Conservation (phyloP, 30 jellyfish, hydroid and myxozoan genomes). For the Aurelia sp. region DNA sequence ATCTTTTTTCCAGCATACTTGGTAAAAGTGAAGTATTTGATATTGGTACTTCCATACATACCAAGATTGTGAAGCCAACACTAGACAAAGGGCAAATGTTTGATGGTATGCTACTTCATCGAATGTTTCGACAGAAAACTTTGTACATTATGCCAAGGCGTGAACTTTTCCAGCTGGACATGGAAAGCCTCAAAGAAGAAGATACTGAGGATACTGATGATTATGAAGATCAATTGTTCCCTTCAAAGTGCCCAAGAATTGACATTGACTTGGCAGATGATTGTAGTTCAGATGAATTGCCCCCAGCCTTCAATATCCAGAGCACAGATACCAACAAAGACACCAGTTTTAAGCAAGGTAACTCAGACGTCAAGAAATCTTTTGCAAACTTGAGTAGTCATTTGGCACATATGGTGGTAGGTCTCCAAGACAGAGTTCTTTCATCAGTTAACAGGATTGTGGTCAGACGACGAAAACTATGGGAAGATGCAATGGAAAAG, state of each 20-base stretch:
- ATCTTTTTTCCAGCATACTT: constrained; percentile 7
- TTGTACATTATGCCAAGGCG: too few species aligned
- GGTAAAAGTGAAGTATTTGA: constrained; percentile 6
- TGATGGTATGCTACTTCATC: constrained; percentile 13
- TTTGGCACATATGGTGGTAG: constrained; percentile 13
- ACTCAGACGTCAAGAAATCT: neutral
- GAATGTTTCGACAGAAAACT: too few species aligned
- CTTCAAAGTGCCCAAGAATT: too few species aligned
- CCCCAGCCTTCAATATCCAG: constrained; percentile 4
- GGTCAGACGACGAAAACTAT: constrained; percentile 24
- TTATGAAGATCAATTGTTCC: too few species aligned
- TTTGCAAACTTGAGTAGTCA: constrained; percentile 7
- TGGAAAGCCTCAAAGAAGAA: too few species aligned
- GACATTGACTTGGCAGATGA: too few species aligned
- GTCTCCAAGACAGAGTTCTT: constrained; percentile 11
- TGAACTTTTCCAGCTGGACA: too few species aligned
- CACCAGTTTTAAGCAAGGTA: too few species aligned
- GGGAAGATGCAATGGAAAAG: constrained; percentile 36
- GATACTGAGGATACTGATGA: too few species aligned
- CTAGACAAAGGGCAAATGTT: constrained; percentile 21
- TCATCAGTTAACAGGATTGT: neutral
- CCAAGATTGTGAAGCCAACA: constrained; percentile 33
- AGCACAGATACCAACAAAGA: neutral
- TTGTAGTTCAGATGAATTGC: constrained; percentile 9
- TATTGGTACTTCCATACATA: constrained; percentile 14